phyloP scores from a whole-genome alignment of 2,113 vertebrate species.

The Corythornis cristatus region DNA sequence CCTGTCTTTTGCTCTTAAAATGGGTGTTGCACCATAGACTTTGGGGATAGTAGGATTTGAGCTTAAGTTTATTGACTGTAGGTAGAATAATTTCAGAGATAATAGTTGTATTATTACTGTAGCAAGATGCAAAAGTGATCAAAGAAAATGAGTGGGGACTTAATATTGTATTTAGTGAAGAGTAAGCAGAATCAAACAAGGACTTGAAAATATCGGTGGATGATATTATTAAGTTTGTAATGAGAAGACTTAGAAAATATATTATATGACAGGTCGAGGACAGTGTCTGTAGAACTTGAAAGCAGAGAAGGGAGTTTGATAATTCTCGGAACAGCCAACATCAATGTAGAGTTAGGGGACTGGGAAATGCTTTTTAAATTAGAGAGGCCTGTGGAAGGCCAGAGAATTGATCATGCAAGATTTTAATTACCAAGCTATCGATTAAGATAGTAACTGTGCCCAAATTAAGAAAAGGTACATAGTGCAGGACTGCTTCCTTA shows the following conservation, averaged over 20 bases:
- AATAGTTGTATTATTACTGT: background rate
- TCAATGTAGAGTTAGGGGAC: background rate
- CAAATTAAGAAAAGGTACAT: background rate
- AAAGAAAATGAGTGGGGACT: slow-evolving; percentile 18
- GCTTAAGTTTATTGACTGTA: background rate
- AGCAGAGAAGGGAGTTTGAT: background rate
- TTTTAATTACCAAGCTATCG: slow-evolving; percentile 45
- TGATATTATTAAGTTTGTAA: slow-evolving; percentile 35
- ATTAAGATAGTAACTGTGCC: slow-evolving; percentile 36
- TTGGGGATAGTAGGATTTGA: background rate
- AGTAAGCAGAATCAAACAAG: slow-evolving; percentile 36
- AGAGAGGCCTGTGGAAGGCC: background rate
- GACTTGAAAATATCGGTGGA: background rate
- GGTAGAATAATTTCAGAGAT: background rate
- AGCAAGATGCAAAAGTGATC: background rate
- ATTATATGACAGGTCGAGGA: background rate
- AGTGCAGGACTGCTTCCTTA: background rate
- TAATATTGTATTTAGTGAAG: slow-evolving; percentile 29
- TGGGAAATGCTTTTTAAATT: background rate
- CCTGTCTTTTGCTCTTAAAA: background rate
- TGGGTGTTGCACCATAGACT: background rate
- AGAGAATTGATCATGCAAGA: slow-evolving; percentile 11
- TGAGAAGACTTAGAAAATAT: background rate
- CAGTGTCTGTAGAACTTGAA: background rate
- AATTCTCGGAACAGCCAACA: background rate